phyloP scores from a whole-genome alignment of 2,888 invertebrate genomes.

The Campoplex nolae region DNA sequence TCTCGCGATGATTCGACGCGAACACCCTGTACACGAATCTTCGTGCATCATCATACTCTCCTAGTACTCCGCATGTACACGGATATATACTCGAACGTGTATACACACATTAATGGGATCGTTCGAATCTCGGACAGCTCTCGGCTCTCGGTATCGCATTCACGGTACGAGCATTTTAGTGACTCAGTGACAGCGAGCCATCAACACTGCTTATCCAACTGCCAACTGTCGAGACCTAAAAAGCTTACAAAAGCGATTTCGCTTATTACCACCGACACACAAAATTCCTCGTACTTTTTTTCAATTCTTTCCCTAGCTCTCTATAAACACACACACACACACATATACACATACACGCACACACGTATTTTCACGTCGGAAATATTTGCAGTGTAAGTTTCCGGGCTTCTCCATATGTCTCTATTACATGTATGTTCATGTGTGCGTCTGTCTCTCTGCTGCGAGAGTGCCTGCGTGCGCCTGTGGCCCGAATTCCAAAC shows the following conservation, averaged over 20 bases:
- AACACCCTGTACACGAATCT: background rate
- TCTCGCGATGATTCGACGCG: background rate
- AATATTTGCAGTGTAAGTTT: constrained; percentile 2
- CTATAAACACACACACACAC: background rate
- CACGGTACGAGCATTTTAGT: constrained; percentile 62
- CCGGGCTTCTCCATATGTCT: background rate
- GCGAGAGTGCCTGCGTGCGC: too few relatives aligned
- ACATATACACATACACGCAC: background rate
- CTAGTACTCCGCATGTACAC: background rate
- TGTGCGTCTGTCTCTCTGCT: background rate
- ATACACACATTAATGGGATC: constrained; percentile 47
- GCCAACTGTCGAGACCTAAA: constrained; percentile 51
- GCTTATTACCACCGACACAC: constrained; percentile 27
- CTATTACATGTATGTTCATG: background rate
- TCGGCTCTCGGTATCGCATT: constrained; percentile 52
- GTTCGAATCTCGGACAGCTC: constrained; percentile 64
- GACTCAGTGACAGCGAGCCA: constrained; percentile 62
- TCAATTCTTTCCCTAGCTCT: background rate
- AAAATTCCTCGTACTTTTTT: constrained; percentile 23
- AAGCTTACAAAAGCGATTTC: constrained; percentile 37
- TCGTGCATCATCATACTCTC: background rate
- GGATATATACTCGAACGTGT: constrained; percentile 2
- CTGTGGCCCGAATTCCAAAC: constrained; percentile 8
- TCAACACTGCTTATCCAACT: constrained; percentile 58
- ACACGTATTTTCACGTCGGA: constrained; percentile 5